phyloP scores from a whole-genome alignment of 1,140 invertebrate species.

The Battus philenor region DNA sequence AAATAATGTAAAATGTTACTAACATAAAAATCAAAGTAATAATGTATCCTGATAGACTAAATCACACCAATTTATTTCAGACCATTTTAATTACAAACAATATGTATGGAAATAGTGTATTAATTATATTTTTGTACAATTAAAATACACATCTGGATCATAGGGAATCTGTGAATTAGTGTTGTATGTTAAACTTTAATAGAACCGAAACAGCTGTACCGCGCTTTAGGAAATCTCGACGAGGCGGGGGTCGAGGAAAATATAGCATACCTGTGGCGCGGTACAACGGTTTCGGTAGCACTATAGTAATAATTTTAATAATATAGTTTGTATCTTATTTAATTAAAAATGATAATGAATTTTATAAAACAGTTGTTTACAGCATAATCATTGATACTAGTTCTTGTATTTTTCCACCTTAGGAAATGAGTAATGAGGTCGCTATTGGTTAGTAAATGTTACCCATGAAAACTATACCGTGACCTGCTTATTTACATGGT shows the following conservation, averaged over 20 bases:
- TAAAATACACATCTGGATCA: constrained; percentile 53
- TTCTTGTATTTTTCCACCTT: constrained; percentile 42
- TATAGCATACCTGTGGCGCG: too few species aligned
- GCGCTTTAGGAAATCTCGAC: too few species aligned
- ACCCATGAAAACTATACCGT: constrained; percentile 29
- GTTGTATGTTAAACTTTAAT: constrained; percentile 23
- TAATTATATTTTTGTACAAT: constrained; percentile 68
- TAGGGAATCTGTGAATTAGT: constrained; percentile 21
- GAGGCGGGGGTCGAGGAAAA: too few species aligned
- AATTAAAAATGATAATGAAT: constrained; percentile 24
- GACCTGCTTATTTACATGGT: constrained; percentile 15
- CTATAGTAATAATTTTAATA: constrained; percentile 32
- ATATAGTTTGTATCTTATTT: constrained; percentile 27
- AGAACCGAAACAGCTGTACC: too few species aligned
- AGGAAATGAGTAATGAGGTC: constrained; percentile 27
- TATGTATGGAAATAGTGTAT: constrained; percentile 25
- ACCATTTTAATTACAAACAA: not conserved
- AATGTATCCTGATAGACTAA: not conserved
- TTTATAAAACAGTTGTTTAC: constrained; percentile 23
- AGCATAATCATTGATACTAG: constrained; percentile 44
- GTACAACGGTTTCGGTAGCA: too few species aligned
- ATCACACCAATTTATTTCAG: constrained; percentile 8
- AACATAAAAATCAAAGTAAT: constrained; percentile 1
- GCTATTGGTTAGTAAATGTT: constrained; percentile 44
- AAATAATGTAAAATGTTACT: not conserved